Evolutionary conservation across 2,113 vertebrate species (phyloP).

Genomic region (Hipposideros armiger): DNA sequence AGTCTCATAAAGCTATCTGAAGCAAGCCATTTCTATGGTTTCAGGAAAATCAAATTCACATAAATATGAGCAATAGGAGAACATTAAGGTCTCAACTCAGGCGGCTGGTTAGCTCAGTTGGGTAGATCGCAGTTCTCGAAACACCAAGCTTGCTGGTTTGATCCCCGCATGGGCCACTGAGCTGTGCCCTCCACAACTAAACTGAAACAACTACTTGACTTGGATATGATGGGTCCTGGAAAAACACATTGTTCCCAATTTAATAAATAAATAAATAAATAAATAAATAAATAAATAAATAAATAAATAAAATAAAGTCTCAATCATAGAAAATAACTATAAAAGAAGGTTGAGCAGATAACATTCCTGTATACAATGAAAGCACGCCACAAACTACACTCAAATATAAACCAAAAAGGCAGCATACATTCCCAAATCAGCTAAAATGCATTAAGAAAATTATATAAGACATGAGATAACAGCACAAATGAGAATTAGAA

Average conservation of each 20-base stretch:
- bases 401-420: not conserved
- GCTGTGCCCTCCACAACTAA: too few relatives aligned
- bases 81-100: not conserved
- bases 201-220: too few relatives aligned
- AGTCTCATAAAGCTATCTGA: not conserved
- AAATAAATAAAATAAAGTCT: too few relatives aligned
- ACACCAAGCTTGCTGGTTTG: too few relatives aligned
- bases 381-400: not conserved
- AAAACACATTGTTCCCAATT: too few relatives aligned
- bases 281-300: too few relatives aligned
- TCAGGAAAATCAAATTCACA: not conserved
- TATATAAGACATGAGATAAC: not conserved
- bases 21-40: not conserved
- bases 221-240: too few relatives aligned
- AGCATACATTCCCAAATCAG: not conserved
- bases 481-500: not conserved
- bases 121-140: too few relatives aligned
- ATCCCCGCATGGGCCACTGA: too few relatives aligned
- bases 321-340: not conserved
- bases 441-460: not conserved
- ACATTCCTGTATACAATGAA: not conserved
- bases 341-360: not conserved
- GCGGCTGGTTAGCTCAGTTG: too few relatives aligned
- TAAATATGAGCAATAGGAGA: not conserved
- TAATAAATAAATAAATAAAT: too few relatives aligned